Evolutionary conservation across 2,113 vertebrate genomes (phyloP), one percentile per base, ranked within the genome.

Genomic region (Triplophysa tibetana): DNA sequence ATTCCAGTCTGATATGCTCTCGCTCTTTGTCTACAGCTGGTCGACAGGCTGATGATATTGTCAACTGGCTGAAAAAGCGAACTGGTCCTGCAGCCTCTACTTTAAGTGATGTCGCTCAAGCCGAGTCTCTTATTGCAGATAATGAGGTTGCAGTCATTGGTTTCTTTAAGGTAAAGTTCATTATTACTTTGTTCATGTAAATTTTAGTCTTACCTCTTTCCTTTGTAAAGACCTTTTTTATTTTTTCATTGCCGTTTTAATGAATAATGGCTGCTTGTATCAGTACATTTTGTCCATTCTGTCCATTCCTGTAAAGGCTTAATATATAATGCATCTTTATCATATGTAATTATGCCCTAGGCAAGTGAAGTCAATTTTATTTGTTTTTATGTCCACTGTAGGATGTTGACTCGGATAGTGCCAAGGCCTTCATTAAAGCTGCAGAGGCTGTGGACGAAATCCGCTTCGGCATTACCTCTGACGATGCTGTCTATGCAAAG

Each of bases 61-160:
- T 99, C 78, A 94, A 79, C 88, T 99, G 98, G 98, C 87, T 99
- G 88, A 98, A 95, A 93, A 99, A 99, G 76, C 95, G 96, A 82
- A 99, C 96, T 0, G 97, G 98, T 13, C 97, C 97, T 0, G 93
- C 97, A 0, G 96, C 97, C 0, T 54, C 91, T 9, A 86, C 89
- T 0, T 83, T 99, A 86, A 1, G 67, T 0, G 94, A 94, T 0
- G 85, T 88, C 17, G 87, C 91, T 0, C 91, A 94, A 1, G 94
- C 93, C 0, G 94, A 96, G 78, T 82, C 92, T 0, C 63, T 98
- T 24, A 91, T 98, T 63, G 95, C 95, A 0, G 93, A 95, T 88
- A 95, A 84, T 0, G 97, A 99, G 54, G 98, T 99, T 77, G 92
- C 89, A 0, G 95, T 98, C 85, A 92, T 99, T 7, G 98, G 98